Evolutionary conservation across 2,113 vertebrate genomes (phyloP).

Genomic region (Cinclus mexicanus): DNA sequence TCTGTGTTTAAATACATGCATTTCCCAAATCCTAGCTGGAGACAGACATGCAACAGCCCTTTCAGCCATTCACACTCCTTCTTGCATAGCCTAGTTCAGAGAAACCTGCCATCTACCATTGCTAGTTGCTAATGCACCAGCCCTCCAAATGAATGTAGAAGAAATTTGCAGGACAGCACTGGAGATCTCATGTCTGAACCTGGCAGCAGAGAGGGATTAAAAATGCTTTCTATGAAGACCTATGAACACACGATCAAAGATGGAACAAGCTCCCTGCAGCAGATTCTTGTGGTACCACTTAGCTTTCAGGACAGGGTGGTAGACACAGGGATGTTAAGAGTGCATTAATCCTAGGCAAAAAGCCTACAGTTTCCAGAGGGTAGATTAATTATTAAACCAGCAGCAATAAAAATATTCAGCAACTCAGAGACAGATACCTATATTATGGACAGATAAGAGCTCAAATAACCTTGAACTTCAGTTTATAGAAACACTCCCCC

Average conservation of each 20-base stretch:
- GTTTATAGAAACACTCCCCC: neutral
- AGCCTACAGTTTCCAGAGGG: neutral
- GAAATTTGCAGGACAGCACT: neutral
- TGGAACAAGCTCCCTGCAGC: neutral
- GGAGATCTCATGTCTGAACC: neutral
- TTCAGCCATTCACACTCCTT: fast-evolving
- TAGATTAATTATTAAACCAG: conserved; percentile 59
- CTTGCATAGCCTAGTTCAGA: neutral
- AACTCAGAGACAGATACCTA: neutral
- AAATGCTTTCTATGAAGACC: neutral
- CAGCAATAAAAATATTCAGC: conserved; percentile 16
- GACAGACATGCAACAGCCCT: neutral
- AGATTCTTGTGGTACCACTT: neutral
- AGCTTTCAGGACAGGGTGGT: neutral
- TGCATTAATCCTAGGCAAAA: conserved; percentile 21
- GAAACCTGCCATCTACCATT: neutral
- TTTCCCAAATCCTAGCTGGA: neutral
- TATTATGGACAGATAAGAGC: neutral
- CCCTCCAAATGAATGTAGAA: neutral
- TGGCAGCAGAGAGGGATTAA: neutral
- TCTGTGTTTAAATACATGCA: neutral
- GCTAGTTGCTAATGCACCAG: neutral
- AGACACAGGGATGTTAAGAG: neutral
- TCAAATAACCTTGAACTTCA: neutral
- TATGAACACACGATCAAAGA: fast-evolving